phyloP scores from a whole-genome alignment of 2,797 vertebrate genomes.

The Potorous gilbertii region DNA sequence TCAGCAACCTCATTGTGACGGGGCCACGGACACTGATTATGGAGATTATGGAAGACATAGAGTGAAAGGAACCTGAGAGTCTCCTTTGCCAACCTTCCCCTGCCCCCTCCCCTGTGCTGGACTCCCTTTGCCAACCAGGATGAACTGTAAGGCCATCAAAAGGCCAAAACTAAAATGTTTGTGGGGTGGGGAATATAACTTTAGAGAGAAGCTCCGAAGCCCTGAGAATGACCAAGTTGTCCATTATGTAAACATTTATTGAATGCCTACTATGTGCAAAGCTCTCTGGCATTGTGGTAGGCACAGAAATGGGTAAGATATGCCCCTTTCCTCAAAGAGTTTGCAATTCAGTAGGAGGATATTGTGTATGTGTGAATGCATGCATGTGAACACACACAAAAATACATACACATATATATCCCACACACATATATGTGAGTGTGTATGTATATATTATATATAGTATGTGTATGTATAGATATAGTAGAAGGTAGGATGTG shows the following conservation, averaged over 20 bases:
- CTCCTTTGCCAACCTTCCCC: accelerated
- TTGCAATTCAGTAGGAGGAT: background rate
- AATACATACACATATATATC: background rate
- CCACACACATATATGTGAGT: background rate
- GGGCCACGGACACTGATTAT: conserved; percentile 89
- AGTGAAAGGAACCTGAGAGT: conserved; percentile 68
- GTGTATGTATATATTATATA: background rate
- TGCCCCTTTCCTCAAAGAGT: background rate
- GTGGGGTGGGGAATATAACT: background rate
- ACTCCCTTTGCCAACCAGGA: background rate
- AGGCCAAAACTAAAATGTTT: background rate
- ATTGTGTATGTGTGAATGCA: background rate
- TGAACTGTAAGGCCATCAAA: background rate
- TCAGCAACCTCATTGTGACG: conserved; percentile 91
- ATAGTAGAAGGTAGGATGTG: background rate
- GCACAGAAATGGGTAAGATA: background rate
- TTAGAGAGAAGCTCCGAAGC: background rate
- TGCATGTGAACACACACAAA: background rate
- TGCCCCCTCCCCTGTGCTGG: background rate
- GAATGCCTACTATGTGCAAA: background rate
- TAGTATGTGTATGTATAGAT: background rate
- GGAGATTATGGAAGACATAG: conserved; percentile 90
- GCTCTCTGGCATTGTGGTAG: background rate
- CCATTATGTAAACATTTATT: background rate
- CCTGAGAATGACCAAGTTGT: background rate